These are phyloP conservation scores for Sussaba pulchella DNA, from an alignment of 2,888 invertebrate genomes.

Conservation along the genomic window DNA sequence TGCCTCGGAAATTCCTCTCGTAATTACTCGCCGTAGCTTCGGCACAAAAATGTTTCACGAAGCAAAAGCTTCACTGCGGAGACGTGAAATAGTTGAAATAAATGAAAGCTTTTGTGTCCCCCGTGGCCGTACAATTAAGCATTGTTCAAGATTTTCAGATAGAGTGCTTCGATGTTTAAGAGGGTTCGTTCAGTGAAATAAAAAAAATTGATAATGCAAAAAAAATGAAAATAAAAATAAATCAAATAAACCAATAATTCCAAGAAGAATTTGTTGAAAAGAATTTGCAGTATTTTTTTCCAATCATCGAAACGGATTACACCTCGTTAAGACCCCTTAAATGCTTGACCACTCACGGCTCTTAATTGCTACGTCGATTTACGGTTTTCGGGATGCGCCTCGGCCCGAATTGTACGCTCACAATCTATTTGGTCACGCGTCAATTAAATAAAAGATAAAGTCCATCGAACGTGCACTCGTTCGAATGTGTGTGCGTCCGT, in stretches of 20 bases:
- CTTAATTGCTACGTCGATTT: constrained; percentile 60
- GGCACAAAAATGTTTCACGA: background rate
- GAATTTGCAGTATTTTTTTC: constrained; percentile 6
- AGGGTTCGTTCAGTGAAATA: background rate
- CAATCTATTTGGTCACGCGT: constrained; percentile 58
- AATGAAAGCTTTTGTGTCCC: constrained; percentile 1
- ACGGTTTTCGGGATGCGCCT: constrained; percentile 32
- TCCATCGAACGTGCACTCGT: constrained; percentile 36
- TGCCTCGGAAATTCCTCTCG: background rate
- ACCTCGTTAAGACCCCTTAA: constrained; percentile 47
- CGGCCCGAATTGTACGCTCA: constrained; percentile 8
- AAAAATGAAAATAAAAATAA: too few relatives aligned
- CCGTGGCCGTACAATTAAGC: background rate
- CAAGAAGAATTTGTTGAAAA: background rate
- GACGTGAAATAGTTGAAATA: background rate
- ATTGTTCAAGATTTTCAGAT: background rate
- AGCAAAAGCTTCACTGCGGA: background rate
- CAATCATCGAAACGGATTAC: constrained; percentile 18
- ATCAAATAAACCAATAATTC: too few relatives aligned
- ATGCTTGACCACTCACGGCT: constrained; percentile 56
- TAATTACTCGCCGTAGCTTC: constrained; percentile 6
- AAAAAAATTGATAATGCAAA: background rate
- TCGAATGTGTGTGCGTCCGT: background rate
- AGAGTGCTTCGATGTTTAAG: background rate
- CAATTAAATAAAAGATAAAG: constrained; percentile 67